Percentiles rank a stretch among this genome's conserved stretches.
Conservation (phyloP, 2,113 vertebrate species). For the Empidonax traillii region DNA sequence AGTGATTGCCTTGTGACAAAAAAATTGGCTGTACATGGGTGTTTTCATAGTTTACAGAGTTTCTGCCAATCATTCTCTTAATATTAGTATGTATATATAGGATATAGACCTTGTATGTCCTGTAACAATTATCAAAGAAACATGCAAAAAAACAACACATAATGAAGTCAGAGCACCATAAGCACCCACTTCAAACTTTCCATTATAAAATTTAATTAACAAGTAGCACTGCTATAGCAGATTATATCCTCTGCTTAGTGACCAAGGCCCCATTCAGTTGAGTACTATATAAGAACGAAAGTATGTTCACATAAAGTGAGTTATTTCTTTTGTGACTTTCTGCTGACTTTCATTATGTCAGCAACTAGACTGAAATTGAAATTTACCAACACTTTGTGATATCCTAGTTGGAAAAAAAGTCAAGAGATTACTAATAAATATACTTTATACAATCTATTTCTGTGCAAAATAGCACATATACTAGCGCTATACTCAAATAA, state of each 20-base stretch:
- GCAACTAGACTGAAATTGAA: neutral
- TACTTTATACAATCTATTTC: neutral
- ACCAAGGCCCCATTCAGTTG: neutral
- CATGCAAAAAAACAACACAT: neutral
- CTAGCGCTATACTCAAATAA: neutral
- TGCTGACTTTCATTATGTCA: neutral
- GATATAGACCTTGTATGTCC: neutral
- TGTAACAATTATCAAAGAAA: neutral
- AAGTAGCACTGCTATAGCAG: neutral
- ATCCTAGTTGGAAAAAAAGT: neutral
- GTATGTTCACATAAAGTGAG: neutral
- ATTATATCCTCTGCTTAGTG: neutral
- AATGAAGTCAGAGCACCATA: neutral
- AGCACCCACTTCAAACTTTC: neutral
- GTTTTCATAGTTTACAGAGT: neutral
- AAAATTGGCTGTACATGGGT: neutral
- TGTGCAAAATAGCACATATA: neutral
- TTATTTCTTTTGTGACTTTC: neutral
- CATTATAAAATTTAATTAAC: neutral
- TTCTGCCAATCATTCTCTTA: neutral
- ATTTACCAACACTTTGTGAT: neutral
- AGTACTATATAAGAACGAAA: neutral
- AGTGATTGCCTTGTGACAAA: neutral
- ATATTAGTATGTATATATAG: neutral
- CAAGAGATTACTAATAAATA: neutral